phyloP scores from a whole-genome alignment of 2,888 invertebrate species.

The Agriopis leucophaearia region DNA sequence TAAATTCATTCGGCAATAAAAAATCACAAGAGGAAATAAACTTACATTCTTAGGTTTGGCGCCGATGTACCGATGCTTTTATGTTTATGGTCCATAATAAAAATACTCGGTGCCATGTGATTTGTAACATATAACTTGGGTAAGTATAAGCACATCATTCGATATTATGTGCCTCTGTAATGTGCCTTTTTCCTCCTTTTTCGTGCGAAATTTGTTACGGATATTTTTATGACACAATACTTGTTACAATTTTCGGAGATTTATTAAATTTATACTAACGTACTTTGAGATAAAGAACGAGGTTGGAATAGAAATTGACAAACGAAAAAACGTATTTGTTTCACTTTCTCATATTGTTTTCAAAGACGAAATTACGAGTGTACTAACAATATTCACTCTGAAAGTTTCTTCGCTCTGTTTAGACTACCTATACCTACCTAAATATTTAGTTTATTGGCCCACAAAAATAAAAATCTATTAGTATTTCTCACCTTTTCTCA shows the following conservation, averaged over 20 bases:
- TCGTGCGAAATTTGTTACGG: slow-evolving; percentile 18
- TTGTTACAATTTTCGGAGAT: slow-evolving; percentile 23
- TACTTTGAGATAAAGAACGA: slow-evolving; percentile 2
- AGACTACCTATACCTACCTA: neutral
- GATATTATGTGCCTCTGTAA: slow-evolving; percentile 36
- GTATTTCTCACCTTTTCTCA: too few species aligned
- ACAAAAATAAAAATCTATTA: too few species aligned
- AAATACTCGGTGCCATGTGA: slow-evolving; percentile 43
- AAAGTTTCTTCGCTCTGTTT: neutral
- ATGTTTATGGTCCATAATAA: slow-evolving; percentile 48
- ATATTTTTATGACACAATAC: slow-evolving; percentile 22
- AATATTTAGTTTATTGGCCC: too few species aligned
- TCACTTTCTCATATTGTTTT: neutral
- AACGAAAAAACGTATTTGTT: slow-evolving; percentile 5
- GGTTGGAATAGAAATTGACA: neutral
- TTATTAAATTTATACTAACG: slow-evolving; percentile 14
- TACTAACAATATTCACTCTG: neutral
- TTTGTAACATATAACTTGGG: slow-evolving; percentile 39
- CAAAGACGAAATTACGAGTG: neutral
- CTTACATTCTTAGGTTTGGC: slow-evolving; percentile 44
- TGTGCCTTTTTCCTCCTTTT: slow-evolving; percentile 27
- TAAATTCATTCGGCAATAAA: slow-evolving; percentile 46
- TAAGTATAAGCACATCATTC: slow-evolving; percentile 40
- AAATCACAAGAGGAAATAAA: slow-evolving; percentile 46
- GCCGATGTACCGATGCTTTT: slow-evolving; percentile 40